Base-by-base conservation (phyloP, 1,140 invertebrate species). In the Halotydeus destructor region DNA sequence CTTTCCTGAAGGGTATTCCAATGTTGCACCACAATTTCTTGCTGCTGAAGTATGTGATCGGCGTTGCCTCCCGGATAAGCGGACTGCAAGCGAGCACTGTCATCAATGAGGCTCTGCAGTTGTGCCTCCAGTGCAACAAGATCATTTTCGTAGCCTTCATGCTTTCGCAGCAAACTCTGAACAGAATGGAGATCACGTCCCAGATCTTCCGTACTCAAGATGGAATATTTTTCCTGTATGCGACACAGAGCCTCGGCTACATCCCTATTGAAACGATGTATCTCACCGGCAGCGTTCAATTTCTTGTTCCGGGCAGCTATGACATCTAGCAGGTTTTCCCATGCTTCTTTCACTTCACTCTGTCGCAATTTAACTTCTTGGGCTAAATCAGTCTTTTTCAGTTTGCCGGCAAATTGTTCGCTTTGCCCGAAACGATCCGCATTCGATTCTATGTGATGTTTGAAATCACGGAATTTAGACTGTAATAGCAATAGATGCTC, bases 221-320 rank as follows among this genome's bases (percentile, higher is more conserved):
- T 68, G 3, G 72, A 75, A 49, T 88, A 80, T 60, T 97, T 96
- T 52, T 72, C 70, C 22, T 84, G 63, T 49, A 94, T 91, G 49
- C 88, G 71, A 26, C 82, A 78, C 26, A 96, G 64, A 27, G 93
- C 80, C 59, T 99, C 94, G 66, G 97, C 96, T 67, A 93, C 98
- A 64, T 99, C 94, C 62, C 97, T 85, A 80, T 96, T 97, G 76
- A 96, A 99, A 64, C 97, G 98, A 66, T 97, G 89, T 35, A 97
- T 65, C 60, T 97, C 85, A 55, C 89, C 76, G 25, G 85, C 91
- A 3, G 89, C 86, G 27, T 81, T 80, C 50, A 98, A 60, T 78
- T 94, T 89, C 62, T 91, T 88, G 25, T 83, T 91, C 47, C 94
- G 72, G 1, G 94, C 99, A 54, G 97, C 86, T 49, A 99, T 98